Evolutionary conservation across 1,140 invertebrate species (phyloP).

Genomic region (Drosophila simulans): DNA sequence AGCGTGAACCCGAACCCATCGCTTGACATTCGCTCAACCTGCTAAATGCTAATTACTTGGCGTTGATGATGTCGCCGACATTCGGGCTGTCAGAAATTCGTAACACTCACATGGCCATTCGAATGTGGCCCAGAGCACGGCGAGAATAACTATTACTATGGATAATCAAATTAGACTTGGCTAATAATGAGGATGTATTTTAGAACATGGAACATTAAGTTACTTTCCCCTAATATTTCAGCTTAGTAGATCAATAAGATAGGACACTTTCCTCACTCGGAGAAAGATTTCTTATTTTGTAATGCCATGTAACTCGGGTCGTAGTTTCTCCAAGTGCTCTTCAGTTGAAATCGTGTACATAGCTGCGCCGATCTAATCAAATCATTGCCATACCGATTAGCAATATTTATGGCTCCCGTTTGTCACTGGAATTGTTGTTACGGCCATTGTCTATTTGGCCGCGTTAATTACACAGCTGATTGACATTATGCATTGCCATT

Average conservation of each 20-base stretch:
- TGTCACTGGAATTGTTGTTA: slow-evolving; percentile 45
- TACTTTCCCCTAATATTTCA: too few species aligned
- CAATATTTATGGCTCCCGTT: slow-evolving; percentile 67
- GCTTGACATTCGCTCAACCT: slow-evolving; percentile 41
- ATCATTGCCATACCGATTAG: slow-evolving; percentile 77
- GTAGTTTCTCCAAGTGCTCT: slow-evolving; percentile 5
- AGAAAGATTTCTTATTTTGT: neutral
- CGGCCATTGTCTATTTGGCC: slow-evolving; percentile 32
- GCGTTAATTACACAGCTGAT: slow-evolving; percentile 73
- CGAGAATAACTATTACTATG: neutral
- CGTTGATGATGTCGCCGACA: slow-evolving; percentile 68
- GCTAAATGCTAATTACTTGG: slow-evolving; percentile 66
- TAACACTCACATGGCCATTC: slow-evolving; percentile 21
- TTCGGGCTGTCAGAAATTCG: slow-evolving; percentile 47
- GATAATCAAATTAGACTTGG: neutral
- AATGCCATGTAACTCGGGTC: too few species aligned
- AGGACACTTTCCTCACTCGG: too few species aligned
- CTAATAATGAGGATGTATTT: too few species aligned
- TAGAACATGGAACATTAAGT: too few species aligned
- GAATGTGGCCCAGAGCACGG: slow-evolving; percentile 16
- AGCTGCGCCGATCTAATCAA: slow-evolving; percentile 57
- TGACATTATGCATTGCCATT: slow-evolving; percentile 64
- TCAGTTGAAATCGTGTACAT: slow-evolving; percentile 1
- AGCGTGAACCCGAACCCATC: slow-evolving; percentile 13
- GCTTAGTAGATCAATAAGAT: too few species aligned